These are phyloP conservation scores for Diorhabda carinulata DNA, from an alignment of 1,140 invertebrate species.

Conservation along the genomic window DNA sequence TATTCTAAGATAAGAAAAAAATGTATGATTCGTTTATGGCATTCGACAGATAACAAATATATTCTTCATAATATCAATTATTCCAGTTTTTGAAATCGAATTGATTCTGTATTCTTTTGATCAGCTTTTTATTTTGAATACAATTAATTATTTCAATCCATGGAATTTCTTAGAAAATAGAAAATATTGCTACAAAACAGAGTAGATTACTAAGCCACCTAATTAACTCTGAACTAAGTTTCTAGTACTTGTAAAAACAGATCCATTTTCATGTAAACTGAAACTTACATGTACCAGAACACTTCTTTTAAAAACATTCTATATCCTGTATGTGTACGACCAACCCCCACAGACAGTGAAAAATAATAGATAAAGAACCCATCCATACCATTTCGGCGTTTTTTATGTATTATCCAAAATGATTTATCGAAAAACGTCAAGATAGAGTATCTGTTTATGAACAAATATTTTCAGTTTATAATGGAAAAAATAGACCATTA, in stretches of 20 bases:
- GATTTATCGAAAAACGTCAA: slow-evolving; percentile 17
- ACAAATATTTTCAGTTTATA: slow-evolving; percentile 18
- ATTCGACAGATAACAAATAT: too few relatives aligned
- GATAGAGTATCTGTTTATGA: slow-evolving; percentile 19
- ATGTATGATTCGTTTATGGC: too few relatives aligned
- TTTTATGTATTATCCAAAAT: slow-evolving; percentile 2
- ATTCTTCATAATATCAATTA: too few relatives aligned
- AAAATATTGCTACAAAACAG: too few relatives aligned
- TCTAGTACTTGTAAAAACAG: neutral
- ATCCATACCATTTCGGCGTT: slow-evolving; percentile 9
- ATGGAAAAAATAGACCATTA: slow-evolving; percentile 18
- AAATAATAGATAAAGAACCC: neutral
- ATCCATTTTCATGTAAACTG: neutral
- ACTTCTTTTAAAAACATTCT: neutral
- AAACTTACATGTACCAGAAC: neutral
- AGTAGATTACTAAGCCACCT: too few relatives aligned
- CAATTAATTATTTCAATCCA: too few relatives aligned
- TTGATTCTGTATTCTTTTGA: too few relatives aligned
- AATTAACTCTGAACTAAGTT: too few relatives aligned
- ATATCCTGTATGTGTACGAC: neutral
- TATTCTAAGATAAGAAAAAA: too few relatives aligned
- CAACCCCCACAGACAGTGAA: neutral
- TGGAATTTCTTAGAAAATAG: too few relatives aligned
- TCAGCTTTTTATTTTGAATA: too few relatives aligned
- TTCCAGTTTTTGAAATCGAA: too few relatives aligned